Evolutionary conservation across 2,888 invertebrate genomes (phyloP), one percentile per base, ranked within the genome.

Genomic region (Saturnia japonica): DNA sequence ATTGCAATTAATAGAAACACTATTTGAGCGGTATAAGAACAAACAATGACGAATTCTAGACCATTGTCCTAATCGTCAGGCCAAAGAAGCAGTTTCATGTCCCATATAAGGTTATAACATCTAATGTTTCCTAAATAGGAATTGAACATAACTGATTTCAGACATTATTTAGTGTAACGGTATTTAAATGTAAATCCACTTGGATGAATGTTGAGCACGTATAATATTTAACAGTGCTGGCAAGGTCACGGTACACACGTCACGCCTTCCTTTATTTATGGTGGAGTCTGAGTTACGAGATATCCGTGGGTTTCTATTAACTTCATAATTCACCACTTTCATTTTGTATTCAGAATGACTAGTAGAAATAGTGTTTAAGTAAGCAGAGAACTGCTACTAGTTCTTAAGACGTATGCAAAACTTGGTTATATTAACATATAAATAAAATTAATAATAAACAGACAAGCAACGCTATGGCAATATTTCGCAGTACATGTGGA

Each of bases 221-320:
- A 76, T 76, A 81, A 79, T 81, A 77, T 80, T 81, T 76, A 60
- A 78, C 77, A 74, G 71, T 72, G 40, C 74, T 71, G 70, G 77
- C 85, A 86, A 86, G 85, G 85, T 86, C 87, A 77, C 75, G 71
- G 71, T 70, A 74, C 72, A 77, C 76, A 76, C 80, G 84, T 87
- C 88, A 86, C 82, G 85, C 87, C 82, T 87, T 87, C 85, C 80
- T 82, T 80, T 73, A 74, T 77, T 81, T 83, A 73, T 75, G 70
- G 69, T 62, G 64, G 73, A 81, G 82, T 69, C 19, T 67, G 80
- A 82, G 78, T 67, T 57, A 76, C 51, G 66, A 74, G 77, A 72
- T 19, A 19, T 6, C 28, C n/a, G 70, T 28, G 54, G 12, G 42
- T 28, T 47, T 60, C 57, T 28, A 60, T 60, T 60, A 60, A 28